Conservation (phyloP, 2,888 invertebrate species). For the Amblyteles armatorius region DNA sequence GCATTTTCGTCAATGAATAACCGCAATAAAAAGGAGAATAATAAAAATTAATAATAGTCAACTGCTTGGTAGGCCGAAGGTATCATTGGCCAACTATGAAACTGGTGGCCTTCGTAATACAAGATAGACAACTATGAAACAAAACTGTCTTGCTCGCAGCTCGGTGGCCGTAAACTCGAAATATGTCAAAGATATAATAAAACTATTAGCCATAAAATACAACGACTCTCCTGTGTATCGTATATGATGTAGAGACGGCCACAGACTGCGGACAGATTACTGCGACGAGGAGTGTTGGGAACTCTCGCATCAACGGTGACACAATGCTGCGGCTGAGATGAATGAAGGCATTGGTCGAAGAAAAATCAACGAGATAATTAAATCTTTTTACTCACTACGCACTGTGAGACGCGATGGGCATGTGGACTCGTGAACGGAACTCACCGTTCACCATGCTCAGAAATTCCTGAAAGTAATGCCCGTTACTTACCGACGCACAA, state of each 20-base stretch:
- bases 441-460: slow-evolving; percentile 54
- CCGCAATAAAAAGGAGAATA: background rate
- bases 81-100: background rate
- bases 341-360: slow-evolving; percentile 64
- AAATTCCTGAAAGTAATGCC: slow-evolving; percentile 50
- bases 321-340: slow-evolving; percentile 52
- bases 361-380: slow-evolving; percentile 69
- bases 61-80: slow-evolving; percentile 6
- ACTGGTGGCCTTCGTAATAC: slow-evolving; percentile 82
- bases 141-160: slow-evolving; percentile 78
- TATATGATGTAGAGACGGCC: slow-evolving; percentile 35
- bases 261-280: slow-evolving; percentile 60
- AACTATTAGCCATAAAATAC: slow-evolving; percentile 85
- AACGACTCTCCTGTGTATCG: slow-evolving; percentile 82
- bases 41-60: background rate
- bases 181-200: slow-evolving; percentile 85
- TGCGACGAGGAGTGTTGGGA: slow-evolving; percentile 64
- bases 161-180: slow-evolving; percentile 83
- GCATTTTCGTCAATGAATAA: slow-evolving; percentile 19
- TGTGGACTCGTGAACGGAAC: slow-evolving; percentile 51
- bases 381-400: slow-evolving; percentile 56
- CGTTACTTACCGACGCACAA: background rate
- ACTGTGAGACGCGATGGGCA: slow-evolving; percentile 19
- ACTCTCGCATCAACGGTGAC: slow-evolving; percentile 50
- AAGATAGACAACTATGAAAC: slow-evolving; percentile 83